These are phyloP conservation scores for Plemyria rubiginata DNA, from an alignment of 2,888 invertebrate genomes.

Conservation along the genomic window DNA sequence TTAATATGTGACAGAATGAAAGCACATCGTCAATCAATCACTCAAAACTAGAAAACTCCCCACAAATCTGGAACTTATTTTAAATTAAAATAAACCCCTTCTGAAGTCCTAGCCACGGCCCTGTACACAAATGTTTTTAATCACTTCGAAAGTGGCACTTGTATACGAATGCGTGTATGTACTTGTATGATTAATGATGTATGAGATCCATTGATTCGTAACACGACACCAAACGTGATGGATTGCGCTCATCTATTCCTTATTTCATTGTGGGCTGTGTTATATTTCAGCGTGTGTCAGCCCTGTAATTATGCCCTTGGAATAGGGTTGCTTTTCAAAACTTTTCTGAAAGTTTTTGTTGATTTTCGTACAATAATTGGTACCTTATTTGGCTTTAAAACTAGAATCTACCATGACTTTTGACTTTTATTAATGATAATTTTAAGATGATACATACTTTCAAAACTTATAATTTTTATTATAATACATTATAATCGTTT, in stretches of 20 bases:
- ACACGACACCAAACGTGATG: constrained; percentile 55
- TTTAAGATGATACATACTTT: too few species aligned
- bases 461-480: too few species aligned
- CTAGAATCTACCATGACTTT: too few species aligned
- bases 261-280: constrained; percentile 62
- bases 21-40: too few species aligned
- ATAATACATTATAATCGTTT: too few species aligned
- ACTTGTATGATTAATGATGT: constrained; percentile 39
- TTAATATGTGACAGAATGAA: too few species aligned
- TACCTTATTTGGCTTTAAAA: too few species aligned
- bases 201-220: constrained; percentile 53
- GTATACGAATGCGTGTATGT: constrained; percentile 13
- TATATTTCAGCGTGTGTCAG: constrained; percentile 57
- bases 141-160: constrained; percentile 45
- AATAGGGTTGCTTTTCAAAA: constrained; percentile 1
- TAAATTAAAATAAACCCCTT: neutral
- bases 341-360: neutral
- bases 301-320: neutral
- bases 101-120: constrained; percentile 7
- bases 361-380: neutral
- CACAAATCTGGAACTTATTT: too few species aligned
- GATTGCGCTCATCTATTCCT: constrained; percentile 48
- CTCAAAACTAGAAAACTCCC: too few species aligned
- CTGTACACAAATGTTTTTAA: constrained; percentile 55
- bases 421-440: too few species aligned